A percentile compares a stretch with the other conserved stretches of the same genome.
Evolutionary conservation across 37 sponge, comb jelly and placozoan genomes (phyloP).

Genomic region (Lycopodina hypogea): DNA sequence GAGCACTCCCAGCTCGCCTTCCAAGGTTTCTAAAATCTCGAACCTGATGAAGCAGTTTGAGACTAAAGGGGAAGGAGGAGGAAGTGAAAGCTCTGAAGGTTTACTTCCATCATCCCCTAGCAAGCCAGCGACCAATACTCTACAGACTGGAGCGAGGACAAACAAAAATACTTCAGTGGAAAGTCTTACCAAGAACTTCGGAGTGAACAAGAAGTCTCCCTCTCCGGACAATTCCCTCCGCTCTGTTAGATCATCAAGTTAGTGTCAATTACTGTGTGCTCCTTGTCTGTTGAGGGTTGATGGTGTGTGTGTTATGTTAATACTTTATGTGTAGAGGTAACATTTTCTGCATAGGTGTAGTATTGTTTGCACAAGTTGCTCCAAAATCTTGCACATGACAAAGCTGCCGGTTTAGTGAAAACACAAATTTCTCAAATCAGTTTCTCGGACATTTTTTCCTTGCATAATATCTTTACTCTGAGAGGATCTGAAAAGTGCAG

Average conservation of each 20-base stretch:
- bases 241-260: slow-evolving; percentile 16
- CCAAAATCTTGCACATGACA: too few relatives aligned
- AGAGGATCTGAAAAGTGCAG: too few relatives aligned
- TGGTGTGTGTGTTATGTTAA: too few relatives aligned
- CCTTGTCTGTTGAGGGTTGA: too few relatives aligned
- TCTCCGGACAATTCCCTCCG: slow-evolving; percentile 22
- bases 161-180: background rate
- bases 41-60: slow-evolving; percentile 34
- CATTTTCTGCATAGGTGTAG: too few relatives aligned
- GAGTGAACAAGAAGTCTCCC: background rate
- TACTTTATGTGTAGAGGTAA: too few relatives aligned
- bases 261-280: background rate
- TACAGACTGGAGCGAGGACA: slow-evolving; percentile 7
- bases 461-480: too few relatives aligned
- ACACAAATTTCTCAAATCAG: too few relatives aligned
- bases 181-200: slow-evolving; percentile 9
- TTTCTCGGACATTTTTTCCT: too few relatives aligned
- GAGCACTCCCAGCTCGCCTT: background rate
- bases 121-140: background rate
- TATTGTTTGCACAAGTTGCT: too few relatives aligned
- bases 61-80: background rate
- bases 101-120: background rate
- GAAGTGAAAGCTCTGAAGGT: background rate
- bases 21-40: slow-evolving; percentile 7
- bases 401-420: too few relatives aligned